A percentile compares a stretch with the other conserved stretches of the same genome.
These are phyloP conservation scores for Punctoribates punctum DNA, from an alignment of 2,888 invertebrate genomes.

Conservation along the genomic window DNA sequence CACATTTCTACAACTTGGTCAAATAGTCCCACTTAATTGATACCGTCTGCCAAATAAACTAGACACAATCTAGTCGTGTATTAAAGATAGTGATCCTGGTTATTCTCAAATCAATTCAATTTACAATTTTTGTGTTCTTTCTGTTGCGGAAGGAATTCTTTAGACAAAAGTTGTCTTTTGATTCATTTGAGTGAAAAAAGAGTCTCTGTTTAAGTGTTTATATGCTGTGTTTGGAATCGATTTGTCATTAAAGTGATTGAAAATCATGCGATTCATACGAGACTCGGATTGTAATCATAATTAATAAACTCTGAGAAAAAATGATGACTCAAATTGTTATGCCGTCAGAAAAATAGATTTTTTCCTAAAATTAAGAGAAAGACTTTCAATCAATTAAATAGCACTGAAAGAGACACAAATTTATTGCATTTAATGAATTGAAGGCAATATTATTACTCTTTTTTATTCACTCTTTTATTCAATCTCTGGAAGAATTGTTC, in stretches of 20 bases:
- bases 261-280: not conserved
- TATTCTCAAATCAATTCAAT: not conserved
- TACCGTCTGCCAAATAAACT: too few relatives aligned
- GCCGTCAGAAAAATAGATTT: not conserved
- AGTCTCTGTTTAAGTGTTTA: not conserved
- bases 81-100: too few relatives aligned
- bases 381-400: conserved; percentile 13
- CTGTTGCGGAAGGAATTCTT: not conserved
- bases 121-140: not conserved
- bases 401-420: not conserved
- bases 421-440: not conserved
- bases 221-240: not conserved
- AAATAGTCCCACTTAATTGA: too few relatives aligned
- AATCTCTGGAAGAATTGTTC: not conserved
- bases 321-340: not conserved
- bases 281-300: not conserved
- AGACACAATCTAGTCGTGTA: too few relatives aligned
- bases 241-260: not conserved
- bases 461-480: not conserved
- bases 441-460: not conserved
- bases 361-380: not conserved
- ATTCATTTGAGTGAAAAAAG: not conserved
- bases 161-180: not conserved
- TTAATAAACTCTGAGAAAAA: conserved; percentile 3
- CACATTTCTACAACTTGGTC: too few relatives aligned